A percentile compares a stretch with the other conserved stretches of the same genome.
Conservation (phyloP, 2,888 invertebrate genomes). For the Melitaea athalia region DNA sequence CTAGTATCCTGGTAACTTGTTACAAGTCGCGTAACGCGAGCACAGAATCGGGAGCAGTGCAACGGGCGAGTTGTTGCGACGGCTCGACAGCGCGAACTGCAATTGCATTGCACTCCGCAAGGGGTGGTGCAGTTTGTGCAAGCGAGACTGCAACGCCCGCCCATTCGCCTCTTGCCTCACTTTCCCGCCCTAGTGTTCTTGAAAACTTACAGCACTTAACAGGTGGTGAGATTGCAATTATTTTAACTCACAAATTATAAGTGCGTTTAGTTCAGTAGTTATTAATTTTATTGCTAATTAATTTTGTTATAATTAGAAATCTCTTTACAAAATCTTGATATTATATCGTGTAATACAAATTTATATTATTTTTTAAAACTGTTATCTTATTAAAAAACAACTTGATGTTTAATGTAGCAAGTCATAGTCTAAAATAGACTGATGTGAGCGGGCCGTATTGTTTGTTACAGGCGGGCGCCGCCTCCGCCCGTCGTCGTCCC, state of each 20-base stretch:
- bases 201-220: constrained; percentile 58
- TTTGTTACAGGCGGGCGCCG: constrained; percentile 49
- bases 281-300: not conserved
- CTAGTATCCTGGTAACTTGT: constrained; percentile 77
- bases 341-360: not conserved
- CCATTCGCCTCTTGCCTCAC: constrained; percentile 78
- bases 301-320: not conserved
- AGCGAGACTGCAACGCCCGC: constrained; percentile 82
- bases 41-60: constrained; percentile 51
- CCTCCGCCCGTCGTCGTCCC: constrained; percentile 66
- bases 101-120: constrained; percentile 62
- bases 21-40: constrained; percentile 77
- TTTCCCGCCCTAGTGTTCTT: constrained; percentile 77
- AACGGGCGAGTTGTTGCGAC: constrained; percentile 66
- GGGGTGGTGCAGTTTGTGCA: constrained; percentile 80
- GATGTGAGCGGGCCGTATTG: constrained; percentile 38
- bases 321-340: not conserved
- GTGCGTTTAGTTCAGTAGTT: constrained; percentile 15
- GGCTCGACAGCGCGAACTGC: constrained; percentile 67
- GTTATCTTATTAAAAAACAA: not conserved
- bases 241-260: constrained; percentile 27
- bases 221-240: constrained; percentile 41
- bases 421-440: constrained; percentile 41
- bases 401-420: constrained; percentile 34
- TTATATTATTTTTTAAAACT: not conserved